Base-by-base conservation (phyloP, 1,140 invertebrate species). In the Drosophila nebulosa region DNA sequence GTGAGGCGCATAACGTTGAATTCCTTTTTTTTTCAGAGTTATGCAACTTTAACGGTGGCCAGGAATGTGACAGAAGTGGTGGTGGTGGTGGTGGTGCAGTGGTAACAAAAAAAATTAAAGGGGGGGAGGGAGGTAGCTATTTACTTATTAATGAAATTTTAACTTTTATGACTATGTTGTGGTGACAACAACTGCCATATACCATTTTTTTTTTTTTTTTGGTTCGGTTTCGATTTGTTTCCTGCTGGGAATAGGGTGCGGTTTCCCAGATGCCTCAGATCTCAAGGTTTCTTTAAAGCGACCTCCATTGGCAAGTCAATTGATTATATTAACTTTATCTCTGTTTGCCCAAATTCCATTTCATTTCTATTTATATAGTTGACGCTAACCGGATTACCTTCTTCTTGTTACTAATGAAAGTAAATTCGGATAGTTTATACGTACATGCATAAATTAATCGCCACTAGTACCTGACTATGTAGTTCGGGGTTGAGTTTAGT, bases 141-240 rank as follows among this genome's bases (percentile, higher is more conserved):
- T 69, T 70, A 77, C 69, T 78, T 85, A 80, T 86, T 85, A 78
- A 85, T 85, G 80, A 56, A 66, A 70, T 79, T 85, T 85, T 71
- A 86, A 80, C 77, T 80, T 85, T 74, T 80, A 80, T 80, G 77
- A 79, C 57, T 74, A 63, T 78, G 77, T 69, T 80, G 73, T 64
- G 73, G 59, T 67, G 72, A 76, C 65, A 84, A 73, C n/a, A n/a
- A n/a, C n/a, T n/a, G n/a, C n/a, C n/a, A n/a, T n/a, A 6, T 42
- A 51, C 59, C 51, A 52, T 64, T 69, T 36, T 22, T 64, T 39
- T 18, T 51, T 36, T 5, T 16, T 26, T 58, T 56, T 26, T n/a
- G 35, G 58, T 14, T 42, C 36, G 14, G 9, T 46, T n/a, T 51
- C 32, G 12, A 3, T 42, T 5, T 52, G 10, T 10, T 24, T 39